Base-by-base conservation (phyloP, 2,797 vertebrate genomes). In the Tragelaphus eurycerus region DNA sequence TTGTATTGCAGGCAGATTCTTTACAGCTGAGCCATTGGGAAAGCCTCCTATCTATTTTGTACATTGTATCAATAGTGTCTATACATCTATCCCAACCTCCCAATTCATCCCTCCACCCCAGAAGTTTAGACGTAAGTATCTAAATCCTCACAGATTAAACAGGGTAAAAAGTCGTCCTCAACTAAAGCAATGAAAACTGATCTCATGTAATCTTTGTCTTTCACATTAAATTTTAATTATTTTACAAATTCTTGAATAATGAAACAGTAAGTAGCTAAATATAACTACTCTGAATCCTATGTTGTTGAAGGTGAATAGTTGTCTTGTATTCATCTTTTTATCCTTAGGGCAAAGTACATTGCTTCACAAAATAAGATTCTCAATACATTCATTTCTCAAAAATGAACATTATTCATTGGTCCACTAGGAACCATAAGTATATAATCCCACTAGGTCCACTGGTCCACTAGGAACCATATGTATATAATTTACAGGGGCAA, bases 141-240 rank as follows among this genome's bases (percentile, higher is more conserved):
- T 90, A 86, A 96, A 83, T 87, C 43, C 2, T 89, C 48, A 67
- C 1, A 78, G 57, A 71, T 83, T 78, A 90, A 92, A 15, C 25
- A 79, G 14, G 43, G 54, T 59, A 13, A 57, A 90, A 84, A 79
- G 4, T 55, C 25, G 84, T 59, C 87, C 13, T 48, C 19, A 96
- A 54, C 31, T 79, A 64, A 82, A 76, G n/a, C 16, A 57, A 34
- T 43, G 27, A 10, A 64, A 90, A 78, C 46, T 57, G 3, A 38
- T 84, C 23, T 94, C 17, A 67, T 54, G 27, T 78, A 93, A 78
- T 89, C 14, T 57, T 81, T 67, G n/a, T 90, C 54, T 89, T 54
- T 4, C 43, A 25, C 55, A 3, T 90, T 93, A 83, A 93, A 84
- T 93, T 90, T 82, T 92, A 94, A 88, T 79, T 7, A 88, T 96